These are phyloP conservation scores for Gallinago paraguaiae DNA, from an alignment of 2,113 vertebrate species.

Conservation along the genomic window DNA sequence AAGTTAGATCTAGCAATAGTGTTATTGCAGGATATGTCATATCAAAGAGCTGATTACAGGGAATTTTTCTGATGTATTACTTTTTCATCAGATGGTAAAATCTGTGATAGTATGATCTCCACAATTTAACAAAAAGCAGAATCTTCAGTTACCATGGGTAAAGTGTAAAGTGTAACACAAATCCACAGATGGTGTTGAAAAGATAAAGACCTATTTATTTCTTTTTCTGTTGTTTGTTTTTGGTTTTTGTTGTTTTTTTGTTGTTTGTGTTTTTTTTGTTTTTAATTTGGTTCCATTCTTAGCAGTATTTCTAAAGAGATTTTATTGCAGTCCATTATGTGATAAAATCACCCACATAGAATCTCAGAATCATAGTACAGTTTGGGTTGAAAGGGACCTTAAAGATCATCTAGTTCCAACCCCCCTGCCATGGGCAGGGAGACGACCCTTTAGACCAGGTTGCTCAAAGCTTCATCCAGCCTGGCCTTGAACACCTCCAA, in stretches of 20 bases:
- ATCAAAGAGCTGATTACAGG: background rate
- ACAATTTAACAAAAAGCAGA: background rate
- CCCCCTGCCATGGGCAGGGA: no score
- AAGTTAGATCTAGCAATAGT: background rate
- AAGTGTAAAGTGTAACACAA: background rate
- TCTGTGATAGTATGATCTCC: background rate
- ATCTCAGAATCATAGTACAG: no score
- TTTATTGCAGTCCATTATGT: background rate
- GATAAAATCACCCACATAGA: background rate
- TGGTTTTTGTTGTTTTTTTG: background rate
- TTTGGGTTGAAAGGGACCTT: no score
- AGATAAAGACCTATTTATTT: background rate
- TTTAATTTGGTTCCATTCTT: background rate
- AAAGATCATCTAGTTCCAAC: no score
- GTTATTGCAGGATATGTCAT: background rate
- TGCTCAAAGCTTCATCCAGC: no score
- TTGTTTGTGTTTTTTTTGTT: background rate
- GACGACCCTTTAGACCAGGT: no score
- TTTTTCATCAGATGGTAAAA: background rate
- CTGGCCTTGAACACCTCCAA: no score
- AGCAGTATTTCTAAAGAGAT: background rate
- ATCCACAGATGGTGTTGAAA: background rate
- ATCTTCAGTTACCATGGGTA: background rate
- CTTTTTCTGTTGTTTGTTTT: background rate
- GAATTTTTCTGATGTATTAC: background rate